Evolutionary conservation across 2,113 vertebrate genomes (phyloP).

Genomic region (Nothocercus nigrocapillus): DNA sequence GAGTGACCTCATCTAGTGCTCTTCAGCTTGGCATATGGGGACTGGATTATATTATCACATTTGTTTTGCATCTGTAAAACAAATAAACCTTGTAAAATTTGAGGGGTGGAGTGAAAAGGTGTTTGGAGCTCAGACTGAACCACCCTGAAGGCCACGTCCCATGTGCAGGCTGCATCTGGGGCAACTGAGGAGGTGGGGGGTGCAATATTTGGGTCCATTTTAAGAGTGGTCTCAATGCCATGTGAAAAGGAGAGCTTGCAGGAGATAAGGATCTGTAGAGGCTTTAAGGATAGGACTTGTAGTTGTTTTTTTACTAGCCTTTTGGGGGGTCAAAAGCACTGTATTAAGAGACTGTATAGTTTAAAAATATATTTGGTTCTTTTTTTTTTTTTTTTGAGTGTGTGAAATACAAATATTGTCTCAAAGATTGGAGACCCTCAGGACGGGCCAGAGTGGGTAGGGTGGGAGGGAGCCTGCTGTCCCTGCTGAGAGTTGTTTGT

Average conservation of each 20-base stretch:
- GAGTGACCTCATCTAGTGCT: background rate
- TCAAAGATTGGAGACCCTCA: background rate
- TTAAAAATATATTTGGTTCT: background rate
- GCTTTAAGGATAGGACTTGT: background rate
- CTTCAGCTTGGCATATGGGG: background rate
- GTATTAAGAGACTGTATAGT: background rate
- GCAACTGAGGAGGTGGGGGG: too few relatives aligned
- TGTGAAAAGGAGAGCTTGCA: background rate
- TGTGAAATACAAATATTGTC: background rate
- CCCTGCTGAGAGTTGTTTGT: background rate
- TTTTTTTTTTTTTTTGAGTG: too few relatives aligned
- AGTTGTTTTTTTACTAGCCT: background rate
- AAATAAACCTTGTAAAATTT: conserved; percentile 26
- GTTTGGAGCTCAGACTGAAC: too few relatives aligned
- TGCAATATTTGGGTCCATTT: background rate
- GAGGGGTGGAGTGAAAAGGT: background rate
- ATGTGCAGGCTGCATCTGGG: too few relatives aligned
- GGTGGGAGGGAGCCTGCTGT: background rate
- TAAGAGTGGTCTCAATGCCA: background rate
- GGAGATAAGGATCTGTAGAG: background rate
- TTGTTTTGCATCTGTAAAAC: conserved; percentile 39
- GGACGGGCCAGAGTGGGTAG: too few relatives aligned
- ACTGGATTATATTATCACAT: background rate
- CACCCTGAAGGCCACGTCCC: too few relatives aligned
- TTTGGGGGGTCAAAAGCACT: background rate